A percentile compares a stretch with the other conserved stretches of the same genome.
Evolutionary conservation across 2,113 vertebrate species (phyloP).

Genomic region (Rafetus swinhoei): DNA sequence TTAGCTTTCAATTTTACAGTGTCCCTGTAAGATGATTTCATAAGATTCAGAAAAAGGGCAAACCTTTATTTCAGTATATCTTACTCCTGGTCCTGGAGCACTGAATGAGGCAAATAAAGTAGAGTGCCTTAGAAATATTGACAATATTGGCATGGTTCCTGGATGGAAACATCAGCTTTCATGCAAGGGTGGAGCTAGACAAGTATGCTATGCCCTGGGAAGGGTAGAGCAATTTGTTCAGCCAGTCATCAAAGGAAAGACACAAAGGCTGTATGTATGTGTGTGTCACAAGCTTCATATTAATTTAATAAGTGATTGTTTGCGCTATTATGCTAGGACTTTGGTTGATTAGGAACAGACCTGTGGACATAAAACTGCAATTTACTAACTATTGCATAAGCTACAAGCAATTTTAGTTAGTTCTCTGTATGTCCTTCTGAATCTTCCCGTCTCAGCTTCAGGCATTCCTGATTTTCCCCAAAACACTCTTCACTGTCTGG

Average conservation of each 20-base stretch:
- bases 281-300: neutral
- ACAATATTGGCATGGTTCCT: neutral
- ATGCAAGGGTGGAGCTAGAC: neutral
- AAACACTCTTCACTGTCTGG: too few species aligned
- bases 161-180: neutral
- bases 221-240: neutral
- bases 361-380: neutral
- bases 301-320: neutral
- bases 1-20: neutral
- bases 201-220: neutral
- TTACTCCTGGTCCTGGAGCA: too few species aligned
- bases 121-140: neutral
- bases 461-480: neutral
- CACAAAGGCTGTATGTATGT: neutral
- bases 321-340: neutral
- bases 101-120: neutral
- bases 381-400: neutral
- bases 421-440: neutral
- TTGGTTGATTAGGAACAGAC: neutral
- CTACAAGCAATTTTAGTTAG: too few species aligned
- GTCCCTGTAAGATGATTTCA: neutral
- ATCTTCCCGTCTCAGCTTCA: neutral
- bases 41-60: neutral
- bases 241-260: neutral
- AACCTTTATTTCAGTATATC: neutral